Conservation (phyloP, 2,888 invertebrate genomes). For the Sussaba pulchella region DNA sequence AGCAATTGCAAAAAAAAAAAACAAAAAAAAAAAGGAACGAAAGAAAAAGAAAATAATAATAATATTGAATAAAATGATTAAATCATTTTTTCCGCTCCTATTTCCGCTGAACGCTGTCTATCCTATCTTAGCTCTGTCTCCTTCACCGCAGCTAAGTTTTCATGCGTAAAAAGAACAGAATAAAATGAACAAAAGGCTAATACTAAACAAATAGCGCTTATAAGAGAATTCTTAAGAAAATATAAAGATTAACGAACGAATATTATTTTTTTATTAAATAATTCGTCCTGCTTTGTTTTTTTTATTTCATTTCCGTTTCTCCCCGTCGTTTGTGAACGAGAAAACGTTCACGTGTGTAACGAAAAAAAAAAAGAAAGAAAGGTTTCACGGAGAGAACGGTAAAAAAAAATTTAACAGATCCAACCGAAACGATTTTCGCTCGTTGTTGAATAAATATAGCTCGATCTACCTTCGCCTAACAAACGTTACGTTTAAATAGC, state of each 20-base stretch:
- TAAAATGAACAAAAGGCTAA: constrained; percentile 1
- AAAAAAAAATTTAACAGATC: constrained; percentile 24
- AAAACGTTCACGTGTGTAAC: too few relatives aligned
- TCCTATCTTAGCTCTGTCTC: constrained; percentile 48
- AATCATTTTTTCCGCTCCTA: constrained; percentile 66
- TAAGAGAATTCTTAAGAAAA: not conserved
- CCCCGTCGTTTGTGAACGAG: too few relatives aligned
- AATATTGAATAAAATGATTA: constrained; percentile 52
- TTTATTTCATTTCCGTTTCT: constrained; percentile 6
- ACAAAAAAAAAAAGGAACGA: constrained; percentile 11
- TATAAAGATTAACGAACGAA: constrained; percentile 21
- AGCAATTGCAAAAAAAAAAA: constrained; percentile 38
- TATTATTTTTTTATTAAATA: constrained; percentile 16
- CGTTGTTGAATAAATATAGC: constrained; percentile 6
- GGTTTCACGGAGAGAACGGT: constrained; percentile 3
- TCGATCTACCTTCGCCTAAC: too few relatives aligned
- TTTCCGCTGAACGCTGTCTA: constrained; percentile 58
- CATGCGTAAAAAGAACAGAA: too few relatives aligned
- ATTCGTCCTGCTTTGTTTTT: constrained; percentile 43
- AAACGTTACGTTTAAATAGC: constrained; percentile 8
- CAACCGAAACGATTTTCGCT: constrained; percentile 8
- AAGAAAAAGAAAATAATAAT: constrained; percentile 30
- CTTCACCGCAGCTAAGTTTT: constrained; percentile 39
- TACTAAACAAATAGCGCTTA: constrained; percentile 12
- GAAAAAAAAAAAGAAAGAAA: constrained; percentile 25